Evolutionary conservation across 2,888 invertebrate species (phyloP).

Genomic region (Lasioglossum vierecki): DNA sequence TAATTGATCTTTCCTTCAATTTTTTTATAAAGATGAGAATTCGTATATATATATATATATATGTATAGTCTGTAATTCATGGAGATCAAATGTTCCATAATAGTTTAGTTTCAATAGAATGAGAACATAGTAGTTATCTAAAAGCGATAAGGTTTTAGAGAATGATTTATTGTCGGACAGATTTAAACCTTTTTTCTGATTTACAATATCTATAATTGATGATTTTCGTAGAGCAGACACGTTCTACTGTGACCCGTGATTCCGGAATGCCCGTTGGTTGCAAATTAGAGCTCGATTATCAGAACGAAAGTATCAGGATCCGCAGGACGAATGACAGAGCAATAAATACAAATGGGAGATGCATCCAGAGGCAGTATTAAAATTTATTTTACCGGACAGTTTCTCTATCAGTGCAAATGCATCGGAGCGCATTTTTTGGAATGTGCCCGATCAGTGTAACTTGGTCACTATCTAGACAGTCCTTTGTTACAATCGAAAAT

Average conservation of each 20-base stretch:
- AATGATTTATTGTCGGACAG: not conserved
- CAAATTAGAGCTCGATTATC: not conserved
- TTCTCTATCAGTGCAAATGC: not conserved
- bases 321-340: not conserved
- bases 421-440: not conserved
- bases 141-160: not conserved
- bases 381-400: not conserved
- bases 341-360: not conserved
- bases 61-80: not conserved
- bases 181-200: not conserved
- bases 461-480: not conserved
- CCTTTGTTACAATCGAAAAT: not conserved
- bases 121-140: not conserved
- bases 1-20: not conserved
- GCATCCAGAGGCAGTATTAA: not conserved
- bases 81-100: not conserved
- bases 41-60: not conserved
- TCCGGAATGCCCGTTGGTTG: not conserved
- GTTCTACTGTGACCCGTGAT: not conserved
- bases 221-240: not conserved
- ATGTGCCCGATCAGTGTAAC: not conserved
- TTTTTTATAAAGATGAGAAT: not conserved
- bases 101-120: constrained; percentile 8
- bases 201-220: not conserved
- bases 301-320: not conserved